Base-by-base conservation (phyloP, 2,888 invertebrate genomes). In the Pseudeuparius sepicola region DNA sequence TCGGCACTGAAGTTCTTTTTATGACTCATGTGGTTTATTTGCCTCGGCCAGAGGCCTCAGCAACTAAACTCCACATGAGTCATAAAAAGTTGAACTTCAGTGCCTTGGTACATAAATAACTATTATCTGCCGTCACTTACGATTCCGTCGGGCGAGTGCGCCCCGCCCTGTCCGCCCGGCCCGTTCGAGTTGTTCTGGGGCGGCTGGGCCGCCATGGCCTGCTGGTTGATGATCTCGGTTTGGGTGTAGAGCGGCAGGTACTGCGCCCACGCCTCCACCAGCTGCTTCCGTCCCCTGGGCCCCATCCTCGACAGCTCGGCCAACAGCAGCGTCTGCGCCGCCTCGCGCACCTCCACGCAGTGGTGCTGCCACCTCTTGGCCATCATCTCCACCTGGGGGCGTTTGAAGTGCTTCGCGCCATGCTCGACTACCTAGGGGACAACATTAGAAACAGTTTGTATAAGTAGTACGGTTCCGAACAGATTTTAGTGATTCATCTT, bases 321-420 rank as follows among this genome's bases (percentile, higher is more conserved):
- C 9, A 97, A 66, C 0, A 99, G 66, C 16, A 98, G 67, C 6
- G 96, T 94, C 56, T 98, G 98, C 0, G 96, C 88, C 0, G 97
- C 97, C 62, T 97, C 94, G 3, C 98, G 70, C 28, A 93, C 92
- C 68, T 98, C 97, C 4, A 97, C 73, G 60, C 97, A 98, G 50
- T 94, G 87, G 65, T 98, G 97, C 60, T 98, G 97, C 98, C 98
- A 98, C 41, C 94, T 72, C 11, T 94, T 78, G 1, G 96, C 97
- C 69, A 98, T 72, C 79, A 94, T 88, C 64, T 98, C 97, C 3
- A 98, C 89, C 62, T 90, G 88, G 0, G 96, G 94, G n/a, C 90
- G 75, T 57, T 93, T 89, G 64, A 89, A 93, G 40, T 73, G 74
- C 59, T 76, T 79, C 0, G 81, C 77, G 18, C 82, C 82, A 54